Evolutionary conservation across 2,113 vertebrate genomes (phyloP).

Genomic region (Gallinago media): DNA sequence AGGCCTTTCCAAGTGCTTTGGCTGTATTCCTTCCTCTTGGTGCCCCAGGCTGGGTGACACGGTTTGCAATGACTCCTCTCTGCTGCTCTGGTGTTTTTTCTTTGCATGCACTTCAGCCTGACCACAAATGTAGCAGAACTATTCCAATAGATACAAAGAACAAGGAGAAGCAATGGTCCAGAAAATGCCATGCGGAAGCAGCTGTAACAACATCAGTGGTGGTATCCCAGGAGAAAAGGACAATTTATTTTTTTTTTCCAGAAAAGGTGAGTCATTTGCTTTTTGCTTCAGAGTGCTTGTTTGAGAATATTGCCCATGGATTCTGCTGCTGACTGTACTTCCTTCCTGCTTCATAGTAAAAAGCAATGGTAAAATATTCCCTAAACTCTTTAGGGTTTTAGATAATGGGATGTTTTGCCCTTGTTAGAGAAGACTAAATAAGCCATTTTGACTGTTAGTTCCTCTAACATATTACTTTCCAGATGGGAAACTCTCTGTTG

Average conservation of each 20-base stretch:
- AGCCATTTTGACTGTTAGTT: background rate
- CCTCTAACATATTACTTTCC: background rate
- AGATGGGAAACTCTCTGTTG: background rate
- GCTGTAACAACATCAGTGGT: background rate
- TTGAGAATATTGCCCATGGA: background rate
- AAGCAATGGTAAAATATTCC: background rate
- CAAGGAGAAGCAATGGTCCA: background rate
- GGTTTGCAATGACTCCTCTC: background rate
- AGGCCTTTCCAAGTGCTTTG: background rate
- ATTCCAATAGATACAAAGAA: background rate
- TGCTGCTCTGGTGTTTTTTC: fast-evolving
- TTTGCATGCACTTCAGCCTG: background rate
- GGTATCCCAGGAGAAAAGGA: background rate
- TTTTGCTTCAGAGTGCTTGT: background rate
- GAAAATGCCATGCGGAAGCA: background rate
- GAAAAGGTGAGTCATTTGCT: background rate
- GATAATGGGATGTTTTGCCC: background rate
- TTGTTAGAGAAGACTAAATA: background rate
- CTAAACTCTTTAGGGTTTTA: background rate
- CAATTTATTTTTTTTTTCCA: background rate
- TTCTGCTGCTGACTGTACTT: background rate
- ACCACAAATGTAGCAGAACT: background rate
- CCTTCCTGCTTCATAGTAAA: background rate
- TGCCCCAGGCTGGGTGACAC: background rate
- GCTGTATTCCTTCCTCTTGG: background rate